Evolutionary conservation across 1,140 invertebrate species (phyloP), one percentile per base, ranked within the genome.

Genomic region (Antheraea pernyi): DNA sequence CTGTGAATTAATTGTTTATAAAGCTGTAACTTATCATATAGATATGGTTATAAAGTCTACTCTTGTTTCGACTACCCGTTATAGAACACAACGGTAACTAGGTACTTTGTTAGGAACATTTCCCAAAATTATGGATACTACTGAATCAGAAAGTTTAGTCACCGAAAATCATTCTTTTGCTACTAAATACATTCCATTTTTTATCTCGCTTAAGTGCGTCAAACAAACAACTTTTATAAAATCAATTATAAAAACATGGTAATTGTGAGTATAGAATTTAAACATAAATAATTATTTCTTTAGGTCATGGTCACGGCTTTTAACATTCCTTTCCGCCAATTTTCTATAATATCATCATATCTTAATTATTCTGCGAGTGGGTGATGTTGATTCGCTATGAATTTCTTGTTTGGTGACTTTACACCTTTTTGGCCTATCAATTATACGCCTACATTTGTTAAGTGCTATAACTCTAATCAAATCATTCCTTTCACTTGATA

Each of bases 361-460:
- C 46, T 53, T 13, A 53, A 53, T 53, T 53, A n/a, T 53, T 53
- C 46, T 53, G 16, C 46, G 46, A 53, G 46, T 53, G 46, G 46
- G 46, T 53, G 46, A 53, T 53, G 46, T 53, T 53, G 46, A 53
- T 16, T 53, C 46, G 16, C 6, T 65, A 69, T 69, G 62, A 65
- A 65, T 58, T 71, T 71, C 70, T 71, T 13, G 65, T 64, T 64
- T 39, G n/a, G 48, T 53, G 58, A 72, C 59, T 65, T 72, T 53
- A 68, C 70, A 72, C 66, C 19, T 66, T 68, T 63, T 22, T 36
- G 59, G 48, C 16, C 53, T 69, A 67, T 72, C 71, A 72, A 58
- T 22, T 70, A 59, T 60, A 76, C 74, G 67, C 74, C 74, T 73
- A 76, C 74, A 36, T 48, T 36, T 59, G 48, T 71, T 37, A 67